A percentile compares a stretch with the other conserved stretches of the same genome.
Conservation (phyloP, 23 tunicate species). For the Oikopleura vanhoeffeni region DNA sequence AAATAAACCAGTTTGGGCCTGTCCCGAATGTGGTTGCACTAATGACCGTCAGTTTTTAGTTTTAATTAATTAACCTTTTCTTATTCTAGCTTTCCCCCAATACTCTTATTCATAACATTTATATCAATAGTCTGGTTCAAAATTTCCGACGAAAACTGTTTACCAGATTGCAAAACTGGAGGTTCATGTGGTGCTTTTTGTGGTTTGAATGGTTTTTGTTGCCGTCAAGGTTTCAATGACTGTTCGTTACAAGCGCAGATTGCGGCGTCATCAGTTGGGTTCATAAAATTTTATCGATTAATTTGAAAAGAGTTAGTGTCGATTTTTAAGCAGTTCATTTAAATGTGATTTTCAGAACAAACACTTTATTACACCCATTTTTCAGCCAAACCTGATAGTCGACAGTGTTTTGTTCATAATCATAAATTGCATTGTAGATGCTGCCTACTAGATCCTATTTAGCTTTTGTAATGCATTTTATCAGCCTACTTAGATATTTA, state of each 20-base stretch:
- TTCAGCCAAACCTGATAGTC: too few relatives aligned
- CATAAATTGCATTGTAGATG: too few relatives aligned
- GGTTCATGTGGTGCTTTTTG: background rate
- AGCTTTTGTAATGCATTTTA: too few relatives aligned
- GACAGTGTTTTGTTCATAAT: too few relatives aligned
- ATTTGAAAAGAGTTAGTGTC: too few relatives aligned
- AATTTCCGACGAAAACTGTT: background rate
- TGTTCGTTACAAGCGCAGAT: background rate
- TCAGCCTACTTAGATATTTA: too few relatives aligned
- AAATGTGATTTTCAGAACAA: too few relatives aligned
- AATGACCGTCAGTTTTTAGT: background rate
- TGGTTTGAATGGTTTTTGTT: background rate
- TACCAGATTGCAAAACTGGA: background rate
- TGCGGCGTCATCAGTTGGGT: background rate
- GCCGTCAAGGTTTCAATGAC: background rate
- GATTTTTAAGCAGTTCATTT: too few relatives aligned
- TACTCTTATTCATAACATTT: too few relatives aligned
- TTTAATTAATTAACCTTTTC: background rate
- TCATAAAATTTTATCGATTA: too few relatives aligned
- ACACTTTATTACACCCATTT: too few relatives aligned
- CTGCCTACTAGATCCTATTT: too few relatives aligned
- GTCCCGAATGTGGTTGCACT: background rate
- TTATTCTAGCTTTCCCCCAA: background rate
- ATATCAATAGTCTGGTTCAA: background rate
- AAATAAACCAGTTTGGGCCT: background rate